Conservation (phyloP, 2,113 vertebrate genomes). For the Crotalus tigris region DNA sequence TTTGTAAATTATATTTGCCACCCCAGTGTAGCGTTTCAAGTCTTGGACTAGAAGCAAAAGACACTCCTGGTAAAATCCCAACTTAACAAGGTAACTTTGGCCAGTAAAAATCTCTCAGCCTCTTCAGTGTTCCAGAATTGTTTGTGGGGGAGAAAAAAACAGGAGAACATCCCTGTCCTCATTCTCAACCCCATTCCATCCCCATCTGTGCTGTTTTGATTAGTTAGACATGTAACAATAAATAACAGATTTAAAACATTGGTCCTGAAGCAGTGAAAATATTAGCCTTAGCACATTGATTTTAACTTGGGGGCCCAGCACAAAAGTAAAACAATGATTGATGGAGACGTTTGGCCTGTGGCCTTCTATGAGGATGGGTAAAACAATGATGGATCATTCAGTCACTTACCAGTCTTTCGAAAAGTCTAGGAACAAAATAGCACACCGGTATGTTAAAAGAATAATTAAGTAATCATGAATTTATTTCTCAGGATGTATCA, state of each 20-base stretch:
- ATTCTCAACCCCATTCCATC: neutral
- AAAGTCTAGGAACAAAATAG: neutral
- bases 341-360: neutral
- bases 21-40: neutral
- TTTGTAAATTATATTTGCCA: neutral
- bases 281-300: neutral
- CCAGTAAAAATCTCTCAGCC: neutral
- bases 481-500: neutral
- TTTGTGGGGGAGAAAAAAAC: neutral
- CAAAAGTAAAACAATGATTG: neutral
- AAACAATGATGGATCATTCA: neutral
- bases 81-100: neutral
- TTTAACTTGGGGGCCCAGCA: neutral
- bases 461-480: neutral
- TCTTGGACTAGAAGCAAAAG: neutral
- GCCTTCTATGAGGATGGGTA: neutral
- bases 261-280: neutral
- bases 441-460: neutral
- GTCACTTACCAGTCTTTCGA: neutral
- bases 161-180: neutral
- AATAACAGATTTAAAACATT: neutral
- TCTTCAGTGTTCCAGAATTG: neutral
- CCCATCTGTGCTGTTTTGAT: neutral
- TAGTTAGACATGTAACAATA: neutral
- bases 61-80: neutral